Conservation (phyloP, 2,113 vertebrate species). For the Vidua chalybeata region DNA sequence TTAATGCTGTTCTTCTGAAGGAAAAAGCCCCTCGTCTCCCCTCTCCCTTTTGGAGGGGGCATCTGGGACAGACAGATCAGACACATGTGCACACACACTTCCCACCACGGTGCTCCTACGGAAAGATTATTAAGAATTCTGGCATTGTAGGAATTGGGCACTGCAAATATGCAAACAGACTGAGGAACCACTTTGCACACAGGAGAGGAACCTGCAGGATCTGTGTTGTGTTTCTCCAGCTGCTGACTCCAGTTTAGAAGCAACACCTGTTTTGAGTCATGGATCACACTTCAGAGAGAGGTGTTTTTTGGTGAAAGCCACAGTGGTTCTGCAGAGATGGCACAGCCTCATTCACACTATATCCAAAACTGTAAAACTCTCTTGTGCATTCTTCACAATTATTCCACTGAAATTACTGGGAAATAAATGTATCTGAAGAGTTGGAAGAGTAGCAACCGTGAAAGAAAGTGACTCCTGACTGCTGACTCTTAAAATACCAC, state of each 20-base stretch:
- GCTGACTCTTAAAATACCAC: neutral
- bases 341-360: neutral
- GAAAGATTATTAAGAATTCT: neutral
- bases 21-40: neutral
- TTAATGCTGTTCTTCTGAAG: neutral
- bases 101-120: neutral
- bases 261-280: rapidly evolving
- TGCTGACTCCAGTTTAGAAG: neutral
- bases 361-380: neutral
- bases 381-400: neutral
- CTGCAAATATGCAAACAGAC: neutral
- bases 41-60: neutral
- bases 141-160: neutral
- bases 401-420: neutral
- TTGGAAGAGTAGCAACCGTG: neutral
- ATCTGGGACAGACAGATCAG: neutral
- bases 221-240: neutral
- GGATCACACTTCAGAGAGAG: neutral
- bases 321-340: rapidly evolving
- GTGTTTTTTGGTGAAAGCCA: neutral
- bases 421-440: neutral
- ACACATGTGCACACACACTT: neutral
- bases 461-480: neutral
- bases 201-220: neutral
- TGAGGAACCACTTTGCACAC: neutral